Evolutionary conservation across 2,113 vertebrate genomes (phyloP), one percentile per base, ranked within the genome.

Genomic region (Panthera tigris): DNA sequence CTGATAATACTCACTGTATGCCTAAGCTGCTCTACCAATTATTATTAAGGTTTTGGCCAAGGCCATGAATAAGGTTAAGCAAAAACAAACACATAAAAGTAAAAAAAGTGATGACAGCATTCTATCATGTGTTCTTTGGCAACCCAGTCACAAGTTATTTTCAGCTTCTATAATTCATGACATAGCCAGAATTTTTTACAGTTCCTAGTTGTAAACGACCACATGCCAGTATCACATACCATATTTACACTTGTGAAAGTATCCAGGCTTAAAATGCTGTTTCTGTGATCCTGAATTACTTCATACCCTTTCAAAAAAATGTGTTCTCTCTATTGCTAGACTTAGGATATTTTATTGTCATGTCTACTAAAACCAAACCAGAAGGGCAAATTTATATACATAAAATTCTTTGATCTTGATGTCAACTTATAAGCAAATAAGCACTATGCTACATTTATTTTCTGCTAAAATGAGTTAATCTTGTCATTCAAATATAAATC

Each of bases 131-230:
- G 55, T 84, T 71, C 45, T 55, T 65, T 80, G 80, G 48, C 52
- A 94, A 85, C 15, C 23, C 41, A 85, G 9, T 65, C 25, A 55
- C 4, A 25, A 96, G 36, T 36, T 55, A 71, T 80, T 94, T 90
- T 85, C 50, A 91, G n/a, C 33, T 52, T 89, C 63, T 85, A 45
- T 80, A 96, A 86, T 86, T 82, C 83, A 82, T 25, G 36, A 92
- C 31, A 94, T 11, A 76, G 61, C 4, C 41, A 91, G 57, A 27
- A 91, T 74, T 94, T 31, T 87, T 91, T 55, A 76, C 4, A 76
- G 68, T 66, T 87, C 11, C 74, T 76, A 84, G 63, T 63, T 84
- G 50, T 48, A 88, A 91, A 95, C 9, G 33, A 74, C 52, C 52
- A 80, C 33, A 41, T 23, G 23, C 33, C 33, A 69, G 69, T 71